phyloP scores from a whole-genome alignment of 1,140 invertebrate genomes.

The Macrobrachium rosenbergii region DNA sequence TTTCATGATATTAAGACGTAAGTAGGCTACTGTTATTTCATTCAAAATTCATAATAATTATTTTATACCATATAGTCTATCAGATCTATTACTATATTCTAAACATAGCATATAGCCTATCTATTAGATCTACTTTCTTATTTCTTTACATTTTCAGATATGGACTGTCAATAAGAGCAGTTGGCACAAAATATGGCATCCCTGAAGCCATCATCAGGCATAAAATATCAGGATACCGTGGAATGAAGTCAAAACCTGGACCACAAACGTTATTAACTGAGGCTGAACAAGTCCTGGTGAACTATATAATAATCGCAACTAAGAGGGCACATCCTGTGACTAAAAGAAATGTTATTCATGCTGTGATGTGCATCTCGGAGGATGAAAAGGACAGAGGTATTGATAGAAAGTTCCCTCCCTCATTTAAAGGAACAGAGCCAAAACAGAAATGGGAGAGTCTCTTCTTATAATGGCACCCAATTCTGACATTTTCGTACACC shows the following conservation, averaged over 20 bases:
- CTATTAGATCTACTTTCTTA: no score
- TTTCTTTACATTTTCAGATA: no score
- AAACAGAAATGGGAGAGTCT: slow-evolving; percentile 3
- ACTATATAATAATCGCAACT: not conserved
- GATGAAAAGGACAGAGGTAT: not conserved
- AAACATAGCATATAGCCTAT: no score
- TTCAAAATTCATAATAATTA: no score
- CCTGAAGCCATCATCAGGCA: slow-evolving; percentile 9
- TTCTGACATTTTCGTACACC: no score
- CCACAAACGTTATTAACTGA: not conserved
- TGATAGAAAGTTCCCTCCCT: not conserved
- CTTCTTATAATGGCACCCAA: not conserved
- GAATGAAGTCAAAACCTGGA: not conserved
- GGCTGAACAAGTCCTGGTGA: not conserved
- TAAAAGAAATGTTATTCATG: not conserved
- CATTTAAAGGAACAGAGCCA: not conserved
- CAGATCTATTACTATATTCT: no score
- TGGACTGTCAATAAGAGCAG: not conserved
- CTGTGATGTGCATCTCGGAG: not conserved
- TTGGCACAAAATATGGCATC: not conserved
- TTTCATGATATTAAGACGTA: no score
- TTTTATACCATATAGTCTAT: no score
- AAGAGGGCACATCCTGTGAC: not conserved
- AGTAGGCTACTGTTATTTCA: no score
- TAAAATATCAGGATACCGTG: not conserved